phyloP scores from a whole-genome alignment of 2,113 vertebrate genomes.

The Podilymbus podiceps region DNA sequence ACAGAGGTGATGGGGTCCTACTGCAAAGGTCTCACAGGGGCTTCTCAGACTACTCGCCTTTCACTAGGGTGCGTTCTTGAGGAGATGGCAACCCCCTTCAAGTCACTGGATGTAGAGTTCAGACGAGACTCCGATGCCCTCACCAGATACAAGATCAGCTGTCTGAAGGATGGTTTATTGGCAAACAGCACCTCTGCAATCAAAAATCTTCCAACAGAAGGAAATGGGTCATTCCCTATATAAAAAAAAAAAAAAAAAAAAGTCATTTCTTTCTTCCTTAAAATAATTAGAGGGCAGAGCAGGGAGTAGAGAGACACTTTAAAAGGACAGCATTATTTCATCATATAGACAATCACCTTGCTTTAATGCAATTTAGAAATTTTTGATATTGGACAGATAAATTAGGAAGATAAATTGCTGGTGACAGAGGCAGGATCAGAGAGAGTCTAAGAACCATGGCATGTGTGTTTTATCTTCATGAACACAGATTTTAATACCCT shows the following conservation, averaged over 20 bases:
- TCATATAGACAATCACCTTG: neutral
- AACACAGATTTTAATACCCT: neutral
- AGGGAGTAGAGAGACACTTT: neutral
- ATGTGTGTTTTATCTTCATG: neutral
- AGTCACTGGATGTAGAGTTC: neutral
- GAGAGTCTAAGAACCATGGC: neutral
- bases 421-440: neutral
- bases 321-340: neutral
- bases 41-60: neutral
- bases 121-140: neutral
- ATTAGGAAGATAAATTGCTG: conserved; percentile 18
- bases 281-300: neutral
- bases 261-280: neutral
- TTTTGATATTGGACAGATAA: conserved; percentile 19
- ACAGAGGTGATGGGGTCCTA: neutral
- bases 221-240: neutral
- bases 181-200: neutral
- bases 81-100: neutral
- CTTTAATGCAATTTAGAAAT: conserved; percentile 24
- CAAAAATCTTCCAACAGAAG: neutral
- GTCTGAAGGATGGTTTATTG: neutral
- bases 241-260: neutral
- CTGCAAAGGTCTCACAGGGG: neutral
- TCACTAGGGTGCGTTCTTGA: neutral
- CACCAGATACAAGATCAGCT: neutral